These are phyloP conservation scores for Erebia palarica DNA, from an alignment of 2,888 invertebrate genomes.

Conservation along the genomic window DNA sequence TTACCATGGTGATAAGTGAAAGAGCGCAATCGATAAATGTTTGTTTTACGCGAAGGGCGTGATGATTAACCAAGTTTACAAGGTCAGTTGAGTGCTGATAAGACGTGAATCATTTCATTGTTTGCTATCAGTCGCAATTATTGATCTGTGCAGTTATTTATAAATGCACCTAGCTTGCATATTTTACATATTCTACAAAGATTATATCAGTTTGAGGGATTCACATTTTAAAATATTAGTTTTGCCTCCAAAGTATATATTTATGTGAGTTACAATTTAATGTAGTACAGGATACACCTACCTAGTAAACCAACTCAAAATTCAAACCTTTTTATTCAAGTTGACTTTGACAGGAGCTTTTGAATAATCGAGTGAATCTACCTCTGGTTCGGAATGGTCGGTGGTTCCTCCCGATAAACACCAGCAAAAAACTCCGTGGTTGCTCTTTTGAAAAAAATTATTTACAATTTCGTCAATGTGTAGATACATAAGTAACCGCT, in stretches of 20 bases:
- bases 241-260: neutral
- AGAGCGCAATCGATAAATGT: slow-evolving; percentile 50
- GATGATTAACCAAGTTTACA: slow-evolving; percentile 53
- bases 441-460: too few relatives aligned
- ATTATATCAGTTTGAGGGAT: neutral
- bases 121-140: neutral
- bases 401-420: too few relatives aligned
- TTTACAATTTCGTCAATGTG: too few relatives aligned
- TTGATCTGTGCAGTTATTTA: slow-evolving; percentile 2
- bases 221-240: neutral
- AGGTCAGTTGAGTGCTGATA: slow-evolving; percentile 51
- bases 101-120: slow-evolving; percentile 1
- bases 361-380: too few relatives aligned
- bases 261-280: neutral
- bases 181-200: too few relatives aligned
- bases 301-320: neutral
- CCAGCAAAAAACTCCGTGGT: too few relatives aligned
- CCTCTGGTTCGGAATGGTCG: too few relatives aligned
- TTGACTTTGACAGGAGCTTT: too few relatives aligned
- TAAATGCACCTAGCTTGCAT: neutral
- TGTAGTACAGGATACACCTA: neutral
- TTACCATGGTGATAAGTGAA: slow-evolving; percentile 64
- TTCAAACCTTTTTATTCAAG: too few relatives aligned
- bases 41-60: slow-evolving; percentile 41
- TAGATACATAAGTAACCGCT: too few relatives aligned